Percentiles rank a stretch among this genome's conserved stretches.
Conservation (phyloP, 2,888 invertebrate species). For the Melinaea marsaeus region DNA sequence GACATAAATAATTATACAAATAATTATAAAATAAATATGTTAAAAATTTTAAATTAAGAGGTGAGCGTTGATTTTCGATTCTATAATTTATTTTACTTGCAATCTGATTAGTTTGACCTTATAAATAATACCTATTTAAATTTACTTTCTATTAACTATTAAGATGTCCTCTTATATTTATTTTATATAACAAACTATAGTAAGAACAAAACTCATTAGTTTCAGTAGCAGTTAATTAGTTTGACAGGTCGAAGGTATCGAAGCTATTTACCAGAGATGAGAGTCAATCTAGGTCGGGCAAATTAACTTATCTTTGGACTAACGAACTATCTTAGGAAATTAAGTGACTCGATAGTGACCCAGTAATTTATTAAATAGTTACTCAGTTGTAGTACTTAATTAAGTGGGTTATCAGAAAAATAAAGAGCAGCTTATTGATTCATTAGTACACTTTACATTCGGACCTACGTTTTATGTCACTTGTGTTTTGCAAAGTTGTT, state of each 20-base stretch:
- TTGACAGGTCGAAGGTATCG: slow-evolving; percentile 1
- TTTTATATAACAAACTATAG: background rate
- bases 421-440: background rate
- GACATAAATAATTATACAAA: no score
- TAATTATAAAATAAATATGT: no score
- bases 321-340: slow-evolving; percentile 3
- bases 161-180: background rate
- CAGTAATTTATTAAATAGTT: background rate
- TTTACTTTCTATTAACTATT: background rate
- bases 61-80: no score
- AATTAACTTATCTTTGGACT: slow-evolving; percentile 6
- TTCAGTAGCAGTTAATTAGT: background rate
- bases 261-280: slow-evolving; percentile 6
- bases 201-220: background rate
- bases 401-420: background rate
- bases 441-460: no score
- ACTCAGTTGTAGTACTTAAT: background rate
- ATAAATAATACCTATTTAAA: background rate
- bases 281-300: slow-evolving; percentile 6
- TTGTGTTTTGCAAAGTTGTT: no score
- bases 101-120: background rate
- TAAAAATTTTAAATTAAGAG: no score
- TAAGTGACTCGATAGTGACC: background rate
- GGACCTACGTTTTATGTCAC: no score
- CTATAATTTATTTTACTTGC: no score